phyloP scores from a whole-genome alignment of 2,113 vertebrate species.

The Mobula birostris region DNA sequence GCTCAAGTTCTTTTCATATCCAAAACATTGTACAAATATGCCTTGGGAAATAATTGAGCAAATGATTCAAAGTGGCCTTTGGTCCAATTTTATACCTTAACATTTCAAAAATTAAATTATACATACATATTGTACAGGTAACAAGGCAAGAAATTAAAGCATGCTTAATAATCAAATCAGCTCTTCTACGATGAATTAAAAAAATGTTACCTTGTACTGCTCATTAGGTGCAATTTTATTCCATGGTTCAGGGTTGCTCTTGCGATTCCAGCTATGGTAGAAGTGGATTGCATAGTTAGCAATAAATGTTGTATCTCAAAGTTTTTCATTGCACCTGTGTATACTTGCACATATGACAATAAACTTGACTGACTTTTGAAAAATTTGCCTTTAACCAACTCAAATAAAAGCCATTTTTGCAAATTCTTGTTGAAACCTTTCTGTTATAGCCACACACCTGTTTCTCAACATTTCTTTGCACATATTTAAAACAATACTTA shows the following conservation, averaged over 20 bases:
- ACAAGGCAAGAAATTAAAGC: neutral
- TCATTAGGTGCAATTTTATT: constrained; percentile 74
- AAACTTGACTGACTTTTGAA: too few species aligned
- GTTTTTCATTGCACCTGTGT: too few species aligned
- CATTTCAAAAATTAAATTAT: neutral
- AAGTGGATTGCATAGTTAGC: constrained; percentile 33
- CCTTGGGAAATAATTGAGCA: neutral
- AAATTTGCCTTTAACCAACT: neutral
- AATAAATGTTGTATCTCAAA: neutral
- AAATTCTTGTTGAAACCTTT: neutral
- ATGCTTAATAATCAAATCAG: neutral
- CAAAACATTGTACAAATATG: neutral
- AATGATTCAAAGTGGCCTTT: neutral
- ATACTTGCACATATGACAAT: too few species aligned
- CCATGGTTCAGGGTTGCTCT: constrained; percentile 93
- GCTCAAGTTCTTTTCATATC: neutral
- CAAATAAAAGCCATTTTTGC: neutral
- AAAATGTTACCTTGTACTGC: constrained; percentile 81
- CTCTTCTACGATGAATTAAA: too few species aligned
- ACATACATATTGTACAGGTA: neutral
- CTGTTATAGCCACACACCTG: neutral
- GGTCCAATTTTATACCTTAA: neutral
- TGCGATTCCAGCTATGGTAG: constrained; percentile 76
- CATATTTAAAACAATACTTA: neutral
- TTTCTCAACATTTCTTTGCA: neutral